Evolutionary conservation across 2,797 vertebrate species (phyloP), one percentile per base, ranked within the genome.

Genomic region (Sebastes trivittatus): DNA sequence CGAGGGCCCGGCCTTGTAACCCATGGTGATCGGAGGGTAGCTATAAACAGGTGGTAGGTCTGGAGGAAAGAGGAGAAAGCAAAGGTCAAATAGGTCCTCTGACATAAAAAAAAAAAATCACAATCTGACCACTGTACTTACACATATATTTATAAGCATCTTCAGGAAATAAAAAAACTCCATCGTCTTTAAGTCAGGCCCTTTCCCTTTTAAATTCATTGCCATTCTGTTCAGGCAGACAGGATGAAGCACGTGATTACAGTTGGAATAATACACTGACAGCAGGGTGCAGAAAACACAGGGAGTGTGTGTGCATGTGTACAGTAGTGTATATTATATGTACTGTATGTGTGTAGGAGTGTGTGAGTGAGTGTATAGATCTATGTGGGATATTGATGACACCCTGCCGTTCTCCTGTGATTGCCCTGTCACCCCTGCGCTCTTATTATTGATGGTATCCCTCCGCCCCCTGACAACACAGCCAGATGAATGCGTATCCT

Each of bases 41-140:
- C 93, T 88, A 81, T 97, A 97, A 75, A 96, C 95, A 11, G 97
- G 97, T 85, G 97, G 97, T 69, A 98, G 90, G 86, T 98, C 98
- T 99, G 89, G 0, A 64, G 61, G 38, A 82, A 63, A 81, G 65
- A 72, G 7, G 38, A 62, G 16, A 84, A 67, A 55, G 7, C 4
- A 73, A 30, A 56, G 7, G 58, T 84, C 64, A 69, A 65, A 73
- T 67, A 42, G 25, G 60, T 59, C 29, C n/a, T 71, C 11, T 70
- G n/a, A 73, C 36, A 76, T 71, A 11, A 60, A 68, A 49, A 46
- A 46, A 4, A 49, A 4, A 49, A 66, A 66, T 5, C 34, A 58
- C 11, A 25, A n/a, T 42, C 23, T 32, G 13, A 64, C 36, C 32
- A 67, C 10, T 49, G 11, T 8, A 68, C 14, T 18, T 18, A 30